Evolutionary conservation across 2,113 vertebrate genomes (phyloP), one percentile per base, ranked within the genome.

Genomic region (Zosterops japonicus): DNA sequence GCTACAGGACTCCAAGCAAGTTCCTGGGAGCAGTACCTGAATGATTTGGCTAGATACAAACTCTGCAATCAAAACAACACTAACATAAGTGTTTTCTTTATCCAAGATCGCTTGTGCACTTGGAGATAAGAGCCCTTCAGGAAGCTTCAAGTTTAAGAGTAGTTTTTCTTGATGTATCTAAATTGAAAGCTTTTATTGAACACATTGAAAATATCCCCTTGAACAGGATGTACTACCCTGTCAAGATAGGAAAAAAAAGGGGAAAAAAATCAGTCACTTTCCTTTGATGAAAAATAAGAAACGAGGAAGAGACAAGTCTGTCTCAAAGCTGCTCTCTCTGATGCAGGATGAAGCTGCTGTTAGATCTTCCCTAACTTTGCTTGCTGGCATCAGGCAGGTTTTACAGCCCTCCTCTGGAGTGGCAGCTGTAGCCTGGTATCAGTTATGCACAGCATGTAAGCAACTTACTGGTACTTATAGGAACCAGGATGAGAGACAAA

Each of bases 131-230:
- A 89, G 53, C 49, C 64, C 80, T 95, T 93, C 88, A 88, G 87
- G 92, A 96, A 93, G 76, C 86, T 90, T 93, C 44, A 44, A 83
- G 83, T 92, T 93, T 81, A 90, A 87, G 71, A 89, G 82, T 59
- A 78, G 64, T 82, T 95, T 94, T 89, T 93, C 83, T 90, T 94
- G 76, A 76, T 94, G 35, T 85, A 68, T 67, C 83, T 92, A 77
- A 92, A 89, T 80, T 67, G 83, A 90, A 95, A 86, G 47, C 79
- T 86, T 92, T 93, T 93, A 96, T 70, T 90, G 85, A 95, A 56
- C 35, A 49, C 76, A 46, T 89, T 88, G 90, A 96, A 80, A 95
- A 92, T 96, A 89, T 56, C 68, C 69, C 83, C 83, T 78, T 88
- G 83, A 92, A 93, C 92, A 94, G 92, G 88, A 94, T 96, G 71